Conservation (phyloP, 2,888 invertebrate species). For the Deilephila elpenor region DNA sequence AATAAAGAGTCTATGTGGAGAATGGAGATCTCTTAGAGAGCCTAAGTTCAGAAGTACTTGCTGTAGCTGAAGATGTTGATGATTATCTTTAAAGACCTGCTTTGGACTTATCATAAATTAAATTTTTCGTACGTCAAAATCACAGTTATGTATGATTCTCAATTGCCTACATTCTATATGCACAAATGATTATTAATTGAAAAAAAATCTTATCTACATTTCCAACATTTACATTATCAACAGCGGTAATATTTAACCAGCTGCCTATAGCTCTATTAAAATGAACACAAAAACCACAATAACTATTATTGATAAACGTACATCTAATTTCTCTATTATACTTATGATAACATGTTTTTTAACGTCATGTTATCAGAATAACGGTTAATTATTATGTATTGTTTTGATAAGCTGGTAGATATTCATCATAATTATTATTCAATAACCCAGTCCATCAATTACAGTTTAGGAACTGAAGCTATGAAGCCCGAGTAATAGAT, state of each 20-base stretch:
- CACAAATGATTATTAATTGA: neutral
- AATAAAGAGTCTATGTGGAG: too few relatives aligned
- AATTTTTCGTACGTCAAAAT: too few relatives aligned
- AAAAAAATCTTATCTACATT: neutral
- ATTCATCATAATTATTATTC: conserved; percentile 22
- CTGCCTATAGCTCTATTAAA: neutral
- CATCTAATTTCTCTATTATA: neutral
- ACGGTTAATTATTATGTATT: neutral
- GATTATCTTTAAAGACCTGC: too few relatives aligned
- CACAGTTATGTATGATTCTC: too few relatives aligned
- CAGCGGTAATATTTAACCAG: neutral
- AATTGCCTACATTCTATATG: too few relatives aligned
- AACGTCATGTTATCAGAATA: neutral
- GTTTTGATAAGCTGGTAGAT: neutral
- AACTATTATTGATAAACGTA: neutral
- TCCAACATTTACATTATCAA: neutral
- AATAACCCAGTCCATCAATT: conserved; percentile 22
- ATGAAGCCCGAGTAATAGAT: neutral
- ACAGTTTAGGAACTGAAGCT: conserved; percentile 28
- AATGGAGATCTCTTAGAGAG: too few relatives aligned
- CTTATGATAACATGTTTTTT: neutral
- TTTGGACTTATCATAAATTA: too few relatives aligned
- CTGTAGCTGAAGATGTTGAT: too few relatives aligned
- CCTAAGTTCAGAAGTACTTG: too few relatives aligned
- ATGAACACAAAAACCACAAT: neutral